These are phyloP conservation scores for Folsomia candida DNA, from an alignment of 2,888 invertebrate species.

Conservation along the genomic window DNA sequence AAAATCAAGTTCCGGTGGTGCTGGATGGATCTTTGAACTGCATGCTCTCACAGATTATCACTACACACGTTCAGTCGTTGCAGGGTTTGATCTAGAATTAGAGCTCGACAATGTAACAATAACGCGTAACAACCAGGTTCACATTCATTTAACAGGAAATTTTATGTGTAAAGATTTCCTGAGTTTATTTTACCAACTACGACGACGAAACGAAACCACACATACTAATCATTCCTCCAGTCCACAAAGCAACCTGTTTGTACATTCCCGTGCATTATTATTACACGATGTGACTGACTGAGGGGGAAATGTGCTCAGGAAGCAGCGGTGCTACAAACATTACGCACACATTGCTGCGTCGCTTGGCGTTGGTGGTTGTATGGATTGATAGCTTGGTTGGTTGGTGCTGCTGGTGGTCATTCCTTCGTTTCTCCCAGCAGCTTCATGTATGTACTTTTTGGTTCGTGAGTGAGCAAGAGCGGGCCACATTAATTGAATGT, in stretches of 20 bases:
- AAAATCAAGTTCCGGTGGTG: neutral
- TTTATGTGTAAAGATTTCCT: neutral
- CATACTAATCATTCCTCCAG: neutral
- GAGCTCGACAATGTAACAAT: neutral
- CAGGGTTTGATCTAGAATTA: neutral
- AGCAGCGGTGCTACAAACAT: no score
- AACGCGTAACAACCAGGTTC: neutral
- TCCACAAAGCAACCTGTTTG: neutral
- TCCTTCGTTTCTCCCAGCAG: no score
- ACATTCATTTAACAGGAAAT: neutral
- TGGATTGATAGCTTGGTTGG: neutral
- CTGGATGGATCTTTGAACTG: neutral
- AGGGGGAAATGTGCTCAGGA: neutral
- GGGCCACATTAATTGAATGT: constrained; percentile 38
- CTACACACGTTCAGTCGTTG: neutral
- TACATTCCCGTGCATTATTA: no score
- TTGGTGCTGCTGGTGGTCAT: neutral
- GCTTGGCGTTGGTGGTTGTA: neutral
- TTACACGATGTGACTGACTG: no score
- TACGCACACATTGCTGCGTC: no score
- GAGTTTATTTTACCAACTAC: neutral
- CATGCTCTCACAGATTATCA: neutral
- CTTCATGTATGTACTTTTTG: neutral
- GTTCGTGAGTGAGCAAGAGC: constrained; percentile 11
- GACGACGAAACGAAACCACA: neutral